These are phyloP conservation scores for Drosophila gaucha DNA, from an alignment of 2,888 invertebrate genomes.

Conservation along the genomic window DNA sequence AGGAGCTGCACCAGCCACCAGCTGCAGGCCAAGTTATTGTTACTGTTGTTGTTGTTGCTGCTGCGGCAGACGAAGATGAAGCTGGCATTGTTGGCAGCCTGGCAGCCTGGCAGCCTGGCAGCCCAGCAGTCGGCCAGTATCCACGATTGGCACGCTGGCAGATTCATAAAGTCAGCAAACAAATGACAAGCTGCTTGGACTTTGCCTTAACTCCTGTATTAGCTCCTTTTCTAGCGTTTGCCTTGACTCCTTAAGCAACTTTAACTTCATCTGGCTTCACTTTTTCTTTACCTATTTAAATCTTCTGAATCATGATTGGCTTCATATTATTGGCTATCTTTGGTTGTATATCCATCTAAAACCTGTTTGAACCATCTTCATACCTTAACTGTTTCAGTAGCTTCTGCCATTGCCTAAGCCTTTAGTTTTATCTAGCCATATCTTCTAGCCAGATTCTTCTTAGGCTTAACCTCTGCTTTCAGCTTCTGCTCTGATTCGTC, in stretches of 20 bases:
- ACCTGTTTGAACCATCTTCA: not conserved
- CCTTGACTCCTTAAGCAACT: not conserved
- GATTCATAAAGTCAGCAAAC: conserved; percentile 74
- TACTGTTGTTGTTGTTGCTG: conserved; percentile 46
- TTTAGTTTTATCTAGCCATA: not conserved
- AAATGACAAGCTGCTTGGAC: conserved; percentile 66
- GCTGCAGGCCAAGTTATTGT: conserved; percentile 59
- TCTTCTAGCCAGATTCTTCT: not conserved
- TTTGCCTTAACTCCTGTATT: not conserved
- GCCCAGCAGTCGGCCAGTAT: conserved; percentile 5
- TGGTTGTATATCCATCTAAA: not conserved
- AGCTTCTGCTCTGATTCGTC: not conserved
- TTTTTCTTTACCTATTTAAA: not conserved
- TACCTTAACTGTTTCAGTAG: too few species aligned
- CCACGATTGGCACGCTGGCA: conserved; percentile 23
- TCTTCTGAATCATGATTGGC: not conserved
- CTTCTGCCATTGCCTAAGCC: not conserved
- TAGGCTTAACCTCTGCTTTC: not conserved
- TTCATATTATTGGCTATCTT: not conserved
- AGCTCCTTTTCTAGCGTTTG: not conserved
- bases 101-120: conserved; percentile 22
- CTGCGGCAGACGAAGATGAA: conserved; percentile 68
- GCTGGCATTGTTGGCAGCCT: conserved; percentile 63
- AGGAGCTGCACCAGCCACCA: conserved; percentile 18
- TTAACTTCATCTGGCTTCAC: not conserved